A percentile compares a stretch with the other conserved stretches of the same genome.
Evolutionary conservation across 92 coral and sea anemone genomes (phyloP).

Genomic region (Zoanthus sansibaricus): DNA sequence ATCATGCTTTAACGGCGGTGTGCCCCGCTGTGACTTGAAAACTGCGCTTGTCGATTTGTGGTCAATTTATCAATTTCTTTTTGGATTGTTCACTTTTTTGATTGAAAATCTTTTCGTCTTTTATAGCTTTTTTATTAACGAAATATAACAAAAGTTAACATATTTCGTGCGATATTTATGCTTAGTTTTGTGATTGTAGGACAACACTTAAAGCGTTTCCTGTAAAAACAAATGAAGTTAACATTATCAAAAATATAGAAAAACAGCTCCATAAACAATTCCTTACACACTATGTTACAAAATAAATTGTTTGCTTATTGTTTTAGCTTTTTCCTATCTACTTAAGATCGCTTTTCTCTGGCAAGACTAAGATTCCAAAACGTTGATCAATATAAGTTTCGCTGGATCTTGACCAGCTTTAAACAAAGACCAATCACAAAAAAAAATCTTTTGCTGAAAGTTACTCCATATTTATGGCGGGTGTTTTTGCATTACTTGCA

Average conservation of each 20-base stretch:
- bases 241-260: not conserved
- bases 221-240: slow-evolving; percentile 8
- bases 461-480: not conserved
- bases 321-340: not conserved
- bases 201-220: slow-evolving; percentile 30
- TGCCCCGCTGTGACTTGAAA: slow-evolving; percentile 11
- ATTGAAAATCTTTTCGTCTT: not conserved
- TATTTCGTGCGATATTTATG: not conserved
- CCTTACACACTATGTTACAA: not conserved
- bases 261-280: not conserved
- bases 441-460: not conserved
- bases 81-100: not conserved
- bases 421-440: not conserved
- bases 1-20: slow-evolving; percentile 13
- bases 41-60: not conserved
- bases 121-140: not conserved
- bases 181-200: not conserved
- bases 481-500: not conserved
- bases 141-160: no score
- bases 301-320: not conserved
- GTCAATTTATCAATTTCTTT: not conserved
- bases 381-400: not conserved
- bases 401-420: not conserved
- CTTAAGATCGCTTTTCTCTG: not conserved
- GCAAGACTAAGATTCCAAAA: not conserved